Conservation (phyloP, 2,888 invertebrate species). For the Melikaiella ostensackeni region DNA sequence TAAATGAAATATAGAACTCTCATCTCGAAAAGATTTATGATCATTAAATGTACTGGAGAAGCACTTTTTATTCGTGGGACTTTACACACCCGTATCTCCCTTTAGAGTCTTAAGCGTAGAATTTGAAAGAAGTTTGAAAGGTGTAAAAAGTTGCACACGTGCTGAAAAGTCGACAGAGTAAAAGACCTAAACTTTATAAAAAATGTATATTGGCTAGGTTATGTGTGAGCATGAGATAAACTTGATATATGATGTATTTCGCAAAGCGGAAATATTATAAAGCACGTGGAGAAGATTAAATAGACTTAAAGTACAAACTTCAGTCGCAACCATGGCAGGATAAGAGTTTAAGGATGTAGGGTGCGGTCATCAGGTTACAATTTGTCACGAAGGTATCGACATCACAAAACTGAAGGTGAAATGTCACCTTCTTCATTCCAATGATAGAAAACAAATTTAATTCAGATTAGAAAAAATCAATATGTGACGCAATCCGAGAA, state of each 20-base stretch:
- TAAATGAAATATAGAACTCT: background rate
- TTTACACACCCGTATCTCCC: background rate
- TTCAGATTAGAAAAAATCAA: background rate
- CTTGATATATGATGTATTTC: constrained; percentile 21
- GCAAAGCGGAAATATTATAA: background rate
- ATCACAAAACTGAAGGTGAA: background rate
- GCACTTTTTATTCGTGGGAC: background rate
- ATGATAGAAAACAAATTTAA: background rate
- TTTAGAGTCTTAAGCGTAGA: background rate
- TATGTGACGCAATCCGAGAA: too few species aligned
- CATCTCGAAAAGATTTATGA: background rate
- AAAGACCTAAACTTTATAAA: constrained; percentile 1
- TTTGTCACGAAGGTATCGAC: background rate
- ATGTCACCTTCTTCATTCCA: background rate
- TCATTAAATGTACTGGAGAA: background rate
- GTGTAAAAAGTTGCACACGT: constrained; percentile 5
- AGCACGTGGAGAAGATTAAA: background rate
- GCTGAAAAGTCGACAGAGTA: background rate
- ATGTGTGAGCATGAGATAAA: constrained; percentile 3
- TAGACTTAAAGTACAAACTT: background rate
- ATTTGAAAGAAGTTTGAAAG: background rate
- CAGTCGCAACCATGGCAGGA: background rate
- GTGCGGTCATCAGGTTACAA: background rate
- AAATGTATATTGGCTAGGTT: background rate
- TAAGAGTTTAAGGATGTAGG: background rate